Evolutionary conservation across 1,140 invertebrate species (phyloP), one percentile per base, ranked within the genome.

Genomic region (Drosophila baimaii): DNA sequence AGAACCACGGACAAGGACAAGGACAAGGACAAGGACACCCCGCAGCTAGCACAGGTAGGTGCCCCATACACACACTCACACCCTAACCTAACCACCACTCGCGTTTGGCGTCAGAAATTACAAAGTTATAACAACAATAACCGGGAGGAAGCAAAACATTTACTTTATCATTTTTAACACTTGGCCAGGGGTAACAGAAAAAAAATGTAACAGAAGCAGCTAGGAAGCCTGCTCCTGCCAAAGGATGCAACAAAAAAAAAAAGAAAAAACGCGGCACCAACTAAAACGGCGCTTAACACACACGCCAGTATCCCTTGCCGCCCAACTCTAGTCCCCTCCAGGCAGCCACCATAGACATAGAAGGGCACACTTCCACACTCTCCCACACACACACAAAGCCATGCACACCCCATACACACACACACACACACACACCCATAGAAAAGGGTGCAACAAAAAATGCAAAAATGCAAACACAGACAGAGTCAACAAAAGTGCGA

Each of bases 91-190:
- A 37, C 49, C 19, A 29, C 37, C 31, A 44, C 23, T 27, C 12
- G 31, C 44, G 43, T 35, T 33, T 51, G 63, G 82, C 64, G 83
- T 79, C 65, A 89, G 41, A 78, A 83, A 84, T 80, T 80, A 84
- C 65, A 81, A 88, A 88, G 84, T 89, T 89, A 88, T 88, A 78
- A 88, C 76, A 88, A 89, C 84, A 89, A 84, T 83, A 89, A 71
- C 33, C 35, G 41, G 43, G 55, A 43, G 76, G 35, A 78, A 81
- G 73, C 81, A 88, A 83, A 88, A 88, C 80, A 83, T 89, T 88
- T 83, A 71, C 84, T 89, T 89, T 72, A 81, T 71, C 63, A 81
- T 88, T 88, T 88, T 89, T 81, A 76, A 80, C 84, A 89, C 84
- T 73, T 76, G 44, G 47, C 27, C 41, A 71, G 13, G 49, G 6